Evolutionary conservation across 1,140 invertebrate species (phyloP).

Genomic region (Eriosoma lanigerum): DNA sequence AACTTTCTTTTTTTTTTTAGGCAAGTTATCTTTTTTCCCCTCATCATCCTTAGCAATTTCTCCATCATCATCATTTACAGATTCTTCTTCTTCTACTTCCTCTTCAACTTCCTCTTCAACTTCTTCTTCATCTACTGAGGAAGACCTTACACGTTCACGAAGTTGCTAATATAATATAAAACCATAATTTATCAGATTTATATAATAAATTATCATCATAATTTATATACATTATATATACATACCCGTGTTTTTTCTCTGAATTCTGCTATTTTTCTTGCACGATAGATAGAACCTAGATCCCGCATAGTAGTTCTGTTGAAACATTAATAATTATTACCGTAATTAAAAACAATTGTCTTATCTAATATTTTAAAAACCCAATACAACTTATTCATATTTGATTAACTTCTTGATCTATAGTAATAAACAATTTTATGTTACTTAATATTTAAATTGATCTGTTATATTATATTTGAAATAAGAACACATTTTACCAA

Average conservation of each 20-base stretch:
- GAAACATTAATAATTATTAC: background rate
- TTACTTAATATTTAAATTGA: background rate
- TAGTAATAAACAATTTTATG: slow-evolving; percentile 21
- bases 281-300: slow-evolving; percentile 39
- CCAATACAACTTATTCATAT: background rate
- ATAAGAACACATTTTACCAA: background rate
- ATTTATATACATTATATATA: background rate
- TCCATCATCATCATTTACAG: slow-evolving; percentile 30
- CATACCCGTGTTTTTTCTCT: slow-evolving; percentile 47
- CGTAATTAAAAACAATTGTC: background rate
- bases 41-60: slow-evolving; percentile 23
- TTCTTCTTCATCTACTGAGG: slow-evolving; percentile 36
- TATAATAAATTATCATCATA: background rate
- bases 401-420: background rate
- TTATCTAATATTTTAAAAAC: background rate
- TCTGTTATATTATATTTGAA: background rate
- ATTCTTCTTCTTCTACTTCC: slow-evolving; percentile 48
- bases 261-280: slow-evolving; percentile 48
- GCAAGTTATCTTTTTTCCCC: slow-evolving; percentile 14
- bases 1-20: slow-evolving; percentile 40
- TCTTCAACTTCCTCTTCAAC: slow-evolving; percentile 53
- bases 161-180: slow-evolving; percentile 25
- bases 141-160: slow-evolving; percentile 39
- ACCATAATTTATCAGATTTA: no score
- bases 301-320: slow-evolving; percentile 40